Evolutionary conservation across 2,888 invertebrate species (phyloP).

Genomic region (Julus scanicus): DNA sequence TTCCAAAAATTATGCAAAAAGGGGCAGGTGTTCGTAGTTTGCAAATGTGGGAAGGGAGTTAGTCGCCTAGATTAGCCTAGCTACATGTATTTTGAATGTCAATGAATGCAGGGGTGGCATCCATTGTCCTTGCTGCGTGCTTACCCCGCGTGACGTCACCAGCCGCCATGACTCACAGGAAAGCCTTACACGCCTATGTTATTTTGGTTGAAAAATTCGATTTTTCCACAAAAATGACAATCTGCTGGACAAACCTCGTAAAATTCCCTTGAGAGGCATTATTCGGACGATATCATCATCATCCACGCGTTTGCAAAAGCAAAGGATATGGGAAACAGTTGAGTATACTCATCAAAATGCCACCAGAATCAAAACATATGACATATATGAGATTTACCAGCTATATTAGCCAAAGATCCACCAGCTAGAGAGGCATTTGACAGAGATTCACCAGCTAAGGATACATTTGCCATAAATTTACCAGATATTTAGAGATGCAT

Average conservation of each 20-base stretch:
- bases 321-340: no score
- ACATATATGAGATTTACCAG: no score
- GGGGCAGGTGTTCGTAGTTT: background rate
- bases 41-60: background rate
- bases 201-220: background rate
- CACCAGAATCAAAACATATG: no score
- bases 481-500: no score
- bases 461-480: no score
- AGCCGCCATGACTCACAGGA: background rate
- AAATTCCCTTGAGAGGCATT: background rate
- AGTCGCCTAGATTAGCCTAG: slow-evolving; percentile 16
- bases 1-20: background rate
- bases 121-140: slow-evolving; percentile 4
- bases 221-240: background rate
- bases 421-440: no score
- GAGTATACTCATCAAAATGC: no score
- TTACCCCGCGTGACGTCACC: slow-evolving; percentile 32
- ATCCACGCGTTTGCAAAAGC: background rate
- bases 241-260: background rate
- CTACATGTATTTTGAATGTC: slow-evolving; percentile 29
- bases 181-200: background rate
- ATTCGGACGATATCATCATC: background rate
- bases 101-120: slow-evolving; percentile 36
- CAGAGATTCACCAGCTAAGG: no score
- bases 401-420: no score